Conservation (phyloP, 2,888 invertebrate genomes). For the Patella ulyssiponensis region DNA sequence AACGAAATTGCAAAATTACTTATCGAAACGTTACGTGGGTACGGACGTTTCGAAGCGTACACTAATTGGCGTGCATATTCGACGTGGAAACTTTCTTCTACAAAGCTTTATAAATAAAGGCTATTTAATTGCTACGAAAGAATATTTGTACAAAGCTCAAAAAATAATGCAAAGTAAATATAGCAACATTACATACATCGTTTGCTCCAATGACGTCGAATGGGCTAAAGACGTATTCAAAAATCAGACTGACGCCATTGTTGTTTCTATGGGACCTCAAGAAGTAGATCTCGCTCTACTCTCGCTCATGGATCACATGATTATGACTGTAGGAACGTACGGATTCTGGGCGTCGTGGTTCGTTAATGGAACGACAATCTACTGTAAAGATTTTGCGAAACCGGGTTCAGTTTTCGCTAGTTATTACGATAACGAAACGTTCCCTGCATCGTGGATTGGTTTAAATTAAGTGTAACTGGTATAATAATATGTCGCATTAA, state of each 20-base stretch:
- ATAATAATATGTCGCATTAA: too few relatives aligned
- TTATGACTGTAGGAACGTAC: conserved; percentile 52
- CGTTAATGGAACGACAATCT: conserved; percentile 43
- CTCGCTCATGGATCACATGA: conserved; percentile 48
- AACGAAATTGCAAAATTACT: background rate
- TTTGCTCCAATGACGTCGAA: conserved; percentile 41
- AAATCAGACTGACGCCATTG: conserved; percentile 30
- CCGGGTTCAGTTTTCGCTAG: conserved; percentile 8
- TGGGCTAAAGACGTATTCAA: conserved; percentile 42
- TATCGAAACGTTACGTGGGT: background rate
- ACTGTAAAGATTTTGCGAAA: conserved; percentile 35
- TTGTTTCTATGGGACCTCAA: conserved; percentile 31
- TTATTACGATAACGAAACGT: conserved; percentile 10
- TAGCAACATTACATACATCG: conserved; percentile 38
- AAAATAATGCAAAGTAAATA: conserved; percentile 38
- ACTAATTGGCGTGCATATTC: conserved; percentile 19
- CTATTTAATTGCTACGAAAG: conserved; percentile 38
- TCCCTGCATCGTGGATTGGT: conserved; percentile 23
- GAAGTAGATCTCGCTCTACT: conserved; percentile 46
- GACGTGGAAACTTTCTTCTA: conserved; percentile 15
- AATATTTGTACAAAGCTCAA: conserved; percentile 43
- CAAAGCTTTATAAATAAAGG: conserved; percentile 17
- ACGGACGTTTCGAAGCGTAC: background rate
- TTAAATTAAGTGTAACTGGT: background rate
- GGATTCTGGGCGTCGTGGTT: conserved; percentile 53